phyloP scores from a whole-genome alignment of 2,888 invertebrate genomes.

The Chymomyza caudatula region DNA sequence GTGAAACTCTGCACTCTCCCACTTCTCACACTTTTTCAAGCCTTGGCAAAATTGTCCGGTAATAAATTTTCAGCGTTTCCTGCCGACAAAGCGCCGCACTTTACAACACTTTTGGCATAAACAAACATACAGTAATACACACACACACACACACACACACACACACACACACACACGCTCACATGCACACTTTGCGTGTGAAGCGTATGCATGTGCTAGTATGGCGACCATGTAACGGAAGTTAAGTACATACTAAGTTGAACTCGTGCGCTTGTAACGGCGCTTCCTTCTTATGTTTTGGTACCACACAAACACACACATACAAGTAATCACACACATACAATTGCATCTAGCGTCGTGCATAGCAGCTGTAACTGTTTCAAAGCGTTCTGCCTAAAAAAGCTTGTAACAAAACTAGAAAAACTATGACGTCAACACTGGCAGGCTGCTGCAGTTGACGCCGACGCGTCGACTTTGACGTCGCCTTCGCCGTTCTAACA shows the following conservation, averaged over 20 bases:
- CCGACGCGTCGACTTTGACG: background rate
- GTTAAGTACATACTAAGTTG: constrained; percentile 74
- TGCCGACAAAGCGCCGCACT: constrained; percentile 74
- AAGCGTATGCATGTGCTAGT: constrained; percentile 50
- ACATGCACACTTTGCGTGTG: background rate
- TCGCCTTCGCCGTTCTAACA: constrained; percentile 14
- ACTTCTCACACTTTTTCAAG: constrained; percentile 14
- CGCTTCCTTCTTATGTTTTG: constrained; percentile 70
- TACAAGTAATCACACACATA: constrained; percentile 2
- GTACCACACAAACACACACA: constrained; percentile 36
- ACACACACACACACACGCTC: background rate
- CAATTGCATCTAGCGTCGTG: background rate
- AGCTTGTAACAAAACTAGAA: constrained; percentile 68
- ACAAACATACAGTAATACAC: constrained; percentile 56
- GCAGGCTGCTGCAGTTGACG: constrained; percentile 38
- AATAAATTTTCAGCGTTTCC: constrained; percentile 74
- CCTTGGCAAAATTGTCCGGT: constrained; percentile 69
- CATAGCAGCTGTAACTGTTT: background rate
- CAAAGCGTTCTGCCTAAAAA: constrained; percentile 54
- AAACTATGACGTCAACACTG: constrained; percentile 57
- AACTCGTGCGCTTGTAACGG: constrained; percentile 68
- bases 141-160: constrained; percentile 17
- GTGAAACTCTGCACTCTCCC: background rate
- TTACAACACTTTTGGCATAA: constrained; percentile 73
- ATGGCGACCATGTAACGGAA: constrained; percentile 66